Percentiles rank a stretch among this genome's conserved stretches.
Conservation (phyloP, 2,113 vertebrate genomes). For the Ivindomyrus marchei region DNA sequence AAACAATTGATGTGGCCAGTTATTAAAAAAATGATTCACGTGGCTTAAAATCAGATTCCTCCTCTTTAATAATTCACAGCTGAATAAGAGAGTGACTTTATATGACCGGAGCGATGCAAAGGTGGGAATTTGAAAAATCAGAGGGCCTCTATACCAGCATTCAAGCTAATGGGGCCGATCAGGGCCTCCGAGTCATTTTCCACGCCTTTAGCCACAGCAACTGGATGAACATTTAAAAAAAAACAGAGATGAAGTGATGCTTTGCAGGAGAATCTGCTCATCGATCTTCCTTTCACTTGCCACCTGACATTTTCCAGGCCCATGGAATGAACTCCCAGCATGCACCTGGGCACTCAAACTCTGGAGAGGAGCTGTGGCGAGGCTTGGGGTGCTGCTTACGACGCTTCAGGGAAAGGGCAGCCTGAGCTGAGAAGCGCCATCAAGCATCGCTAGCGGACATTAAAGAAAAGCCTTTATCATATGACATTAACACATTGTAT, state of each 20-base stretch:
- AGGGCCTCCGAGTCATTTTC: neutral
- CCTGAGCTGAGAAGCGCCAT: neutral
- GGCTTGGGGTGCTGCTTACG: neutral
- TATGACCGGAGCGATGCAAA: neutral
- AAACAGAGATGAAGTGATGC: neutral
- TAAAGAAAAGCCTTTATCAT: neutral
- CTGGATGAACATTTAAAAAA: neutral
- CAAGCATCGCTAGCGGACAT: neutral
- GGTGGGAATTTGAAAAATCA: neutral
- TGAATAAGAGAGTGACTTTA: neutral
- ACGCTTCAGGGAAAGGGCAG: neutral
- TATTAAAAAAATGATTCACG: neutral
- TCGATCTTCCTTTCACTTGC: neutral
- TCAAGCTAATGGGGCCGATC: neutral
- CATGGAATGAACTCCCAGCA: neutral
- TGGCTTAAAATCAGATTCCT: conserved; percentile 14
- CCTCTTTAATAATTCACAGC: conserved; percentile 19
- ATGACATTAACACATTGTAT: neutral
- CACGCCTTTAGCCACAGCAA: neutral
- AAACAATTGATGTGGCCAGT: conserved; percentile 2
- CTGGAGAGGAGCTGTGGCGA: neutral
- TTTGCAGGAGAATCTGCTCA: neutral
- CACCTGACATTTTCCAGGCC: neutral
- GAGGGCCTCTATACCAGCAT: neutral
- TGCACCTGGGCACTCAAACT: neutral